Evolutionary conservation across 2,113 vertebrate species (phyloP).

Genomic region (Galeopterus variegatus): DNA sequence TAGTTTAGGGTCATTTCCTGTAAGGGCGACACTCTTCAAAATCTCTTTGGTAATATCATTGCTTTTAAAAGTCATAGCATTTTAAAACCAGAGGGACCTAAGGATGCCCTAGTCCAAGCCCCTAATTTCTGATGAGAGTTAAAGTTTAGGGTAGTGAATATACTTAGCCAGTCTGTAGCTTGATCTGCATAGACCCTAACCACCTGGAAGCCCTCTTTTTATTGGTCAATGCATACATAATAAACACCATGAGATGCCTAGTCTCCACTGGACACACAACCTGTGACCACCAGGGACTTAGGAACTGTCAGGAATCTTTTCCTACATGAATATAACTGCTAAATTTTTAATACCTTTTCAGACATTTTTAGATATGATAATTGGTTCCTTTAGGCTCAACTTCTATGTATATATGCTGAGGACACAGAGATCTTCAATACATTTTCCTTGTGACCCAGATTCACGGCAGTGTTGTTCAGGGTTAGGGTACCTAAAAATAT

Average conservation of each 20-base stretch:
- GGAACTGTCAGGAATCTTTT: not conserved
- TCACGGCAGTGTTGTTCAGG: constrained; percentile 31
- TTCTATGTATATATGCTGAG: constrained; percentile 13
- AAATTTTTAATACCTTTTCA: constrained; percentile 70
- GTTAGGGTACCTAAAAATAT: constrained; percentile 21
- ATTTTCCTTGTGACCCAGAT: constrained; percentile 67
- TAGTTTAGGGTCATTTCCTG: not conserved
- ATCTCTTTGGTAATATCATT: not conserved
- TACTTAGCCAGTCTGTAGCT: not conserved
- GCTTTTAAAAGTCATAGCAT: not conserved
- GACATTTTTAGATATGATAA: constrained; percentile 77
- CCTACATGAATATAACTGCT: not conserved
- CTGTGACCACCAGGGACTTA: not conserved
- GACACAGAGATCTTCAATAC: constrained; percentile 4
- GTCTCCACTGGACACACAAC: not conserved
- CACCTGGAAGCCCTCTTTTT: not conserved
- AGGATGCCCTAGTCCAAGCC: not conserved
- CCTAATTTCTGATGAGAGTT: not conserved
- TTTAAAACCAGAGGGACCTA: constrained; percentile 1
- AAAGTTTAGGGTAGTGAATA: not conserved
- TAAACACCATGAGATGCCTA: not conserved
- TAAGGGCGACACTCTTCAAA: not conserved
- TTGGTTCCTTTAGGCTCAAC: constrained; percentile 60
- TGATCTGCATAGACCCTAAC: not conserved
- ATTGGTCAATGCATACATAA: not conserved